phyloP scores from a whole-genome alignment of 1,140 invertebrate genomes.

The Zaprionus lachaisei region DNA sequence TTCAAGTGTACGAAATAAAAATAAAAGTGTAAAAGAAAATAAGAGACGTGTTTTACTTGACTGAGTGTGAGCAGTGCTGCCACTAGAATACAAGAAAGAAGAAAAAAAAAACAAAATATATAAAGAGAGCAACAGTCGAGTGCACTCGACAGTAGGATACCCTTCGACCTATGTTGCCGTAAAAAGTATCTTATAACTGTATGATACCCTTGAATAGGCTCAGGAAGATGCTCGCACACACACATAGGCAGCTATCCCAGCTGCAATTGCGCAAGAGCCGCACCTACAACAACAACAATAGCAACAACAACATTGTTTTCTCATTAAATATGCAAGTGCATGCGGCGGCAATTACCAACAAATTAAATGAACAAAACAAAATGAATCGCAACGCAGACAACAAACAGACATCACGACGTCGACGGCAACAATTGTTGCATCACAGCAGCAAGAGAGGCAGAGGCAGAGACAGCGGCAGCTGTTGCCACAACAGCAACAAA shows the following conservation, averaged over 20 bases:
- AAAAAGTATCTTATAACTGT: no score
- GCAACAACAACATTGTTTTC: slow-evolving; percentile 34
- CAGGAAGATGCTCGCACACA: neutral
- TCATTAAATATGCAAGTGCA: slow-evolving; percentile 81
- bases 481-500: slow-evolving; percentile 26
- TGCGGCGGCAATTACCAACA: slow-evolving; percentile 76
- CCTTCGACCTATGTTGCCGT: no score
- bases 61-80: neutral
- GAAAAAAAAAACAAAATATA: no score
- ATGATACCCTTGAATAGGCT: no score
- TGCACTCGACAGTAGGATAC: no score
- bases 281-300: slow-evolving; percentile 31
- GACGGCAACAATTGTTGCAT: slow-evolving; percentile 33
- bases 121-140: no score
- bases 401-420: slow-evolving; percentile 49
- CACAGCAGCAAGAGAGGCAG: slow-evolving; percentile 27
- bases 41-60: neutral
- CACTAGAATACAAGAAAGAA: no score
- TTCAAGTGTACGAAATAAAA: slow-evolving; percentile 40
- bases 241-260: slow-evolving; percentile 25
- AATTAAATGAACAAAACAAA: slow-evolving; percentile 77
- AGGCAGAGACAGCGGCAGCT: slow-evolving; percentile 18
- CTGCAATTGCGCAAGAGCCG: slow-evolving; percentile 45
- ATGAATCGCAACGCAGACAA: slow-evolving; percentile 44
- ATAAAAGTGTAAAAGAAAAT: slow-evolving; percentile 34